Conservation (phyloP, 2,113 vertebrate species). For the Pelmatolapia mariae region DNA sequence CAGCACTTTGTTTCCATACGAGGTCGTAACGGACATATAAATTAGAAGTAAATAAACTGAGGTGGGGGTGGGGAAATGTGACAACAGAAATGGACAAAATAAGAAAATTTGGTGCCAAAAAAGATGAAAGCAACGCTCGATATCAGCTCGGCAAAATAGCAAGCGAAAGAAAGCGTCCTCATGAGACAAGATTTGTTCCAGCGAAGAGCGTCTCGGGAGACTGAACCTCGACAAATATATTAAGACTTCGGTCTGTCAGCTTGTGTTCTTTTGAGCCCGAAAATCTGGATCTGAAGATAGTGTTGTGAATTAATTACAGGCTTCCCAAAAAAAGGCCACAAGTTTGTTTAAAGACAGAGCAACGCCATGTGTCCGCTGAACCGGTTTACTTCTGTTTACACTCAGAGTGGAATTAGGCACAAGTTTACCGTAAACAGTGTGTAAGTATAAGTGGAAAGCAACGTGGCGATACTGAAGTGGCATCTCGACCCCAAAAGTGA, state of each 20-base stretch:
- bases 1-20: background rate
- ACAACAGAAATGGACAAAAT: background rate
- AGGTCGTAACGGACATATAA: background rate
- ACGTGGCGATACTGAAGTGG: conserved; percentile 7
- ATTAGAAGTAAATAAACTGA: background rate
- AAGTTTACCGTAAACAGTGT: conserved; percentile 74
- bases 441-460: conserved; percentile 40
- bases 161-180: background rate
- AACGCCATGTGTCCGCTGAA: conserved; percentile 16
- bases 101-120: background rate
- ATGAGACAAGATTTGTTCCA: conserved; percentile 18
- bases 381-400: conserved; percentile 33
- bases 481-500: background rate
- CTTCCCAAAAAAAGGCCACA: conserved; percentile 61
- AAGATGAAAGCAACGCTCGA: background rate
- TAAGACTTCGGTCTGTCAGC: conserved; percentile 28
- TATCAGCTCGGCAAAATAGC: background rate
- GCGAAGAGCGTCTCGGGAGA: background rate
- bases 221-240: conserved; percentile 9
- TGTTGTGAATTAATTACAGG: conserved; percentile 52
- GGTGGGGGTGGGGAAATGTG: background rate
- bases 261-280: conserved; percentile 5
- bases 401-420: conserved; percentile 73
- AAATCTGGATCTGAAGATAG: conserved; percentile 33
- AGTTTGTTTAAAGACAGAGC: conserved; percentile 52